These are phyloP conservation scores for Colletes latitarsis DNA, from an alignment of 1,140 invertebrate species.

Conservation along the genomic window DNA sequence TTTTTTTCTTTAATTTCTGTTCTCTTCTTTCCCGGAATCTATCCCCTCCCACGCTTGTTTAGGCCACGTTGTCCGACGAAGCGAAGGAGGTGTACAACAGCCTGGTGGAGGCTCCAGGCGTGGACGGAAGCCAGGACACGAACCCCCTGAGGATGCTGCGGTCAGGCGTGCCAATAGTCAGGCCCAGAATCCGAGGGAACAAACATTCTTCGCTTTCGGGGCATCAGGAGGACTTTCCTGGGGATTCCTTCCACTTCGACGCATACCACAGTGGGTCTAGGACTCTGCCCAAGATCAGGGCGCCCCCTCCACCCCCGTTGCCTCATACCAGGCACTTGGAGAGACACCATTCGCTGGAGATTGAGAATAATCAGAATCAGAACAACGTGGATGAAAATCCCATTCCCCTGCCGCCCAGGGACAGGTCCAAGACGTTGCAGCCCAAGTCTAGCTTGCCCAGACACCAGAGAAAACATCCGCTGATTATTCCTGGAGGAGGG, in stretches of 20 bases:
- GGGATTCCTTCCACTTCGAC: slow-evolving; percentile 70
- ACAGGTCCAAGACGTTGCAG: slow-evolving; percentile 86
- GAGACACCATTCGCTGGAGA: slow-evolving; percentile 73
- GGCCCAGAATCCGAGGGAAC: slow-evolving; percentile 83
- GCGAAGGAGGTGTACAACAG: slow-evolving; percentile 95
- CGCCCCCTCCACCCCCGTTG: slow-evolving; percentile 66
- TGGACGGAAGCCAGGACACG: slow-evolving; percentile 75
- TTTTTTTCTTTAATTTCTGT: slow-evolving; percentile 74
- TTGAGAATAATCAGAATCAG: slow-evolving; percentile 78
- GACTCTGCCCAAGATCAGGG: slow-evolving; percentile 75
- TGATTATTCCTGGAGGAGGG: slow-evolving; percentile 89
- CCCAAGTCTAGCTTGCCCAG: slow-evolving; percentile 85
- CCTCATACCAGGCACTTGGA: slow-evolving; percentile 62
- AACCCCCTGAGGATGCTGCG: slow-evolving; percentile 90
- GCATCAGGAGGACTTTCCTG: slow-evolving; percentile 64
- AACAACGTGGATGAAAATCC: slow-evolving; percentile 84
- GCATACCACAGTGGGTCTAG: slow-evolving; percentile 73
- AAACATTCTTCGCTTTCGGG: slow-evolving; percentile 73
- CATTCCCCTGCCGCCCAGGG: slow-evolving; percentile 91
- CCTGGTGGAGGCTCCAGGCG: slow-evolving; percentile 89
- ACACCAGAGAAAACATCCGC: slow-evolving; percentile 92
- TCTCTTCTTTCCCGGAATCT: slow-evolving; percentile 73
- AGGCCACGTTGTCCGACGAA: slow-evolving; percentile 90
- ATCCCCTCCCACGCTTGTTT: slow-evolving; percentile 74
- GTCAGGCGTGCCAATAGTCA: slow-evolving; percentile 83